Base-by-base conservation (phyloP, 2,113 vertebrate species). In the Poecile atricapillus region DNA sequence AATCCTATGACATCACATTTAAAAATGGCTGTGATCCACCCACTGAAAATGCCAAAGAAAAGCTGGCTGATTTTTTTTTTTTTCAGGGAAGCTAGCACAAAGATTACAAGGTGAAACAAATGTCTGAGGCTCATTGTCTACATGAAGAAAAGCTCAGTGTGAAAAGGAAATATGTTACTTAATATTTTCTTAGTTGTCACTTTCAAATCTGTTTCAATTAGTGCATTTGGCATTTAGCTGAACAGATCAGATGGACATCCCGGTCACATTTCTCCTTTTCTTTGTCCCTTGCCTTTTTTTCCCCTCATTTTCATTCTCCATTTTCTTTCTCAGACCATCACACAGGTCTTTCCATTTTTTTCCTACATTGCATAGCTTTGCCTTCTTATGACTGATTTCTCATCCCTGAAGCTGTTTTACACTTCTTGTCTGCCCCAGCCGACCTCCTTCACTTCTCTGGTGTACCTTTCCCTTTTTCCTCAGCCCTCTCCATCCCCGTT, bases 1-100 rank as follows among this genome's bases (percentile, higher is more conserved):
- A 94, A 75, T 93, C 79, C 79, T 68, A 67, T 96, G 93, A 96
- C 79, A 94, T 94, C 95, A 94, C 79, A 74, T 84, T 90, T 95
- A 43, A 93, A 97, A 96, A 89, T 33, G 83, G 83, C 95, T 92
- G 8, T 75, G 85, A 95, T 93, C 83, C 85, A 82, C 76, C 93
- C 93, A 77, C 93, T 86, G 76, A 60, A 68, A 92, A 83, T 79
- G 85, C 56, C 83, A 87, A 74, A 83, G 35, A 67, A 90, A 93
- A 93, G 56, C 11, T 31, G 41, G 35, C n/a, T 67, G 63, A 9
- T 18, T 67, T 68, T 39, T 95, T 77, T 65, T 87, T 89, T 92
- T 69, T 17, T 16, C n/a, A 71, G 83, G 83, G 37, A 93, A 82
- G 52, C 18, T 73, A 62, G 39, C 85, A 78, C 5, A 1, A 81